phyloP scores from a whole-genome alignment of 2,888 invertebrate species.

The Podotricha telesiphe region DNA sequence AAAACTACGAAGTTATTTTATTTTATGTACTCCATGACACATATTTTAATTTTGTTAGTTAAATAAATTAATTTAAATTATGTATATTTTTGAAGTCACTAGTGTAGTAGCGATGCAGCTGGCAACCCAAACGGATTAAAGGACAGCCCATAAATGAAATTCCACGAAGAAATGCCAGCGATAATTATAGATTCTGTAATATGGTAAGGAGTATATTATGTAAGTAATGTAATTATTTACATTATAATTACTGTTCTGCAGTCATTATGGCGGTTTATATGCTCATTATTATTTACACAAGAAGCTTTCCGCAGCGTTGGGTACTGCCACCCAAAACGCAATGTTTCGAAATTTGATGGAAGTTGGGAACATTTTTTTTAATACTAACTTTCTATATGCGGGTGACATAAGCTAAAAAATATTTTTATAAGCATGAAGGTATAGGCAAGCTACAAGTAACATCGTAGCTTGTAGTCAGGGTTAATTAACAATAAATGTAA shows the following conservation, averaged over 20 bases:
- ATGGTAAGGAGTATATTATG: slow-evolving; percentile 4
- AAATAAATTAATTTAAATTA: neutral
- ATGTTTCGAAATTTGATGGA: neutral
- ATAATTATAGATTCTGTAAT: slow-evolving; percentile 7
- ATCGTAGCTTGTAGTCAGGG: too few species aligned
- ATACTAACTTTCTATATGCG: too few species aligned
- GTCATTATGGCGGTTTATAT: neutral
- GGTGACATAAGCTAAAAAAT: too few species aligned
- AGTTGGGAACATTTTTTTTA: too few species aligned
- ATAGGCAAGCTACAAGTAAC: too few species aligned
- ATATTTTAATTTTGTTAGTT: neutral
- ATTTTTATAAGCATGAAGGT: too few species aligned
- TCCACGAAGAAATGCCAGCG: slow-evolving; percentile 7
- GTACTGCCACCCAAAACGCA: neutral
- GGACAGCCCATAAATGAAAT: slow-evolving; percentile 1
- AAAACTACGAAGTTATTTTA: neutral
- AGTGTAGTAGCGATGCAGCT: neutral
- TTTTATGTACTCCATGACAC: neutral
- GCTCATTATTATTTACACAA: neutral
- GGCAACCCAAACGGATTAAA: slow-evolving; percentile 7
- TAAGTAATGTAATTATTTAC: slow-evolving; percentile 13
- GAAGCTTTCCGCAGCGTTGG: neutral
- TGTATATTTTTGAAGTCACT: neutral
- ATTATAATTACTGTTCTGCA: neutral
- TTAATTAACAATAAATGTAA: too few species aligned